phyloP scores from a whole-genome alignment of 2,797 vertebrate species.

The Sylvia borin region DNA sequence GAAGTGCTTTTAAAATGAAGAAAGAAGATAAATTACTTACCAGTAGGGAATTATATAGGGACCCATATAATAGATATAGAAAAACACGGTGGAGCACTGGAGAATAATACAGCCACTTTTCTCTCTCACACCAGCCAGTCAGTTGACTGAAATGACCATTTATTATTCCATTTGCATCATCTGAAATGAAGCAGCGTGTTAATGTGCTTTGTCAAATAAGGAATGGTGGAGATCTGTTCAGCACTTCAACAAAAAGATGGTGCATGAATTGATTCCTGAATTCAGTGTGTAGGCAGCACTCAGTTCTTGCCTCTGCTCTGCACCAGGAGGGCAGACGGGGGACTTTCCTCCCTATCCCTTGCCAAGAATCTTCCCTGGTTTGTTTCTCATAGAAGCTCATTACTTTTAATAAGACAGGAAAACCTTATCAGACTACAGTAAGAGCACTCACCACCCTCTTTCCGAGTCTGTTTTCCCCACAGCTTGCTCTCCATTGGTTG shows the following conservation, averaged over 20 bases:
- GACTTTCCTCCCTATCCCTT: not conserved
- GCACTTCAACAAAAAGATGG: not conserved
- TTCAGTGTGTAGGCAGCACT: not conserved
- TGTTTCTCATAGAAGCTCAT: not conserved
- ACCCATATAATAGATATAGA: not conserved
- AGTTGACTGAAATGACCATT: not conserved
- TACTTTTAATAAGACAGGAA: not conserved
- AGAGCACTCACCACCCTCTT: not conserved
- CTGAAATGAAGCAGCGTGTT: not conserved
- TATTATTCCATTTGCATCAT: constrained; percentile 16
- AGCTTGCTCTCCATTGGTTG: not conserved
- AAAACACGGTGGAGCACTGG: not conserved
- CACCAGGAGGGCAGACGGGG: not conserved
- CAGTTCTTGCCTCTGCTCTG: not conserved
- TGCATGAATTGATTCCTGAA: not conserved
- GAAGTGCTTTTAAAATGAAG: not conserved
- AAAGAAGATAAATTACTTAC: not conserved
- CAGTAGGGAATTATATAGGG: not conserved
- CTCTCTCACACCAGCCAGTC: not conserved
- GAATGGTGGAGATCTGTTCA: not conserved
- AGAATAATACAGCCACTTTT: not conserved
- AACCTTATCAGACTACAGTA: not conserved
- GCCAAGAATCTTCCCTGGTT: not conserved
- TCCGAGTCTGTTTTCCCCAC: not conserved
- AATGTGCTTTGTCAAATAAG: not conserved